These are phyloP conservation scores for Tinea trinotella DNA, from an alignment of 2,888 invertebrate genomes.

Conservation along the genomic window DNA sequence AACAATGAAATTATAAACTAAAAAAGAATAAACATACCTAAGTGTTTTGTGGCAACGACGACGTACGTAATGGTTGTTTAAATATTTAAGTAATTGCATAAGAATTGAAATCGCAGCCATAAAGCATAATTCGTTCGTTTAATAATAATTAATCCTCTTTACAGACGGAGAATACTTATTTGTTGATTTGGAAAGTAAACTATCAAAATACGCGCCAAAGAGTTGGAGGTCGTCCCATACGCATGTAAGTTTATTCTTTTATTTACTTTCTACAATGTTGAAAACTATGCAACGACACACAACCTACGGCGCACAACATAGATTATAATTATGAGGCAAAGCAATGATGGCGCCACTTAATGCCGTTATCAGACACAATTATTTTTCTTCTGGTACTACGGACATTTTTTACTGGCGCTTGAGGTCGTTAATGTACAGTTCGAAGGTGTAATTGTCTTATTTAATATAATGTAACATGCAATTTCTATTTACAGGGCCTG, in stretches of 20 bases:
- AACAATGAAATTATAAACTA: slow-evolving; percentile 5
- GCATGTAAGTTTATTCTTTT: slow-evolving; percentile 77
- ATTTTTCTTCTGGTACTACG: background rate
- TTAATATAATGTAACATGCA: background rate
- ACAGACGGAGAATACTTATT: slow-evolving; percentile 97
- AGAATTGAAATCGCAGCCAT: background rate
- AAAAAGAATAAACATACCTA: too few species aligned
- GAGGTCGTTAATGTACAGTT: slow-evolving; percentile 6
- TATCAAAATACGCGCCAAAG: slow-evolving; percentile 97
- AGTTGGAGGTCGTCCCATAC: slow-evolving; percentile 96
- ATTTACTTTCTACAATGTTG: slow-evolving; percentile 1
- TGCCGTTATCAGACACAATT: slow-evolving; percentile 9
- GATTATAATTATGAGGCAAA: slow-evolving; percentile 3
- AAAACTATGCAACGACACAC: background rate
- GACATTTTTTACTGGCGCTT: background rate
- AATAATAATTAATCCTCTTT: slow-evolving; percentile 43
- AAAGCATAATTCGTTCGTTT: background rate
- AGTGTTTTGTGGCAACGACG: too few species aligned
- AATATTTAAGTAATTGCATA: background rate
- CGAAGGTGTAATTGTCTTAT: background rate
- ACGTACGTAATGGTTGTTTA: background rate
- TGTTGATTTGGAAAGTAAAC: slow-evolving; percentile 94
- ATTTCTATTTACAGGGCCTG: slow-evolving; percentile 77
- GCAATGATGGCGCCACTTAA: slow-evolving; percentile 3
- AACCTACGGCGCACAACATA: background rate